A percentile compares a stretch with the other conserved stretches of the same genome.
Evolutionary conservation across 2,797 vertebrate genomes (phyloP).

Genomic region (Morus bassanus): DNA sequence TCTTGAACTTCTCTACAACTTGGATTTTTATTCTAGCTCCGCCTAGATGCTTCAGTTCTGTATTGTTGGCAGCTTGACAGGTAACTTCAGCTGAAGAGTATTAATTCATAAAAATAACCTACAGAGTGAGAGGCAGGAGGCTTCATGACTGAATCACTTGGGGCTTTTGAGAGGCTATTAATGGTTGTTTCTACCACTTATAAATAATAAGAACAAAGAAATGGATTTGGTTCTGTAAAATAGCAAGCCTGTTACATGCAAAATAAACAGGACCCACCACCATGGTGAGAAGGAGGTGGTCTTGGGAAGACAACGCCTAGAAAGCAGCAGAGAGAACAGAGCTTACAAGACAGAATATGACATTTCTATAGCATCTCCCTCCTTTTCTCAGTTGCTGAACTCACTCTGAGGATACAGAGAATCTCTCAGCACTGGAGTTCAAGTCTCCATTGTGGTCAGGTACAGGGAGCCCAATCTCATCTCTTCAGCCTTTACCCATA

Average conservation of each 20-base stretch:
- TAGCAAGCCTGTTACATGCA: neutral
- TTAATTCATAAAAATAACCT: neutral
- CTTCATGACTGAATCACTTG: neutral
- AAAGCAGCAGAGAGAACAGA: neutral
- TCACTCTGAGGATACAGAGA: neutral
- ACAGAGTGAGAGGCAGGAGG: neutral
- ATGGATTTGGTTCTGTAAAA: neutral
- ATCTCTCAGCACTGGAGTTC: neutral
- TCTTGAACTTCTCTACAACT: neutral
- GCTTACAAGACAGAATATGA: neutral
- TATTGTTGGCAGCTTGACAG: neutral
- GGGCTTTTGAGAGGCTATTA: neutral
- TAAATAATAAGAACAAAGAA: neutral
- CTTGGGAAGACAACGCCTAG: neutral
- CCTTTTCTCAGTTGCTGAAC: neutral
- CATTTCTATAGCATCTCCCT: neutral
- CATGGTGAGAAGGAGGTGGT: neutral
- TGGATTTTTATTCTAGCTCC: neutral
- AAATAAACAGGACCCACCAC: neutral
- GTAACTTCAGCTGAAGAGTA: neutral
- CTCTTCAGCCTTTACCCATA: neutral
- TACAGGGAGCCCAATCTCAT: neutral
- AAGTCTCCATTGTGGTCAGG: too few relatives aligned
- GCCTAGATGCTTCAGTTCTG: neutral
- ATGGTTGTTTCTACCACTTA: neutral